These are phyloP conservation scores for Todiramphus saurophagus DNA, from an alignment of 2,113 vertebrate species.

Conservation along the genomic window DNA sequence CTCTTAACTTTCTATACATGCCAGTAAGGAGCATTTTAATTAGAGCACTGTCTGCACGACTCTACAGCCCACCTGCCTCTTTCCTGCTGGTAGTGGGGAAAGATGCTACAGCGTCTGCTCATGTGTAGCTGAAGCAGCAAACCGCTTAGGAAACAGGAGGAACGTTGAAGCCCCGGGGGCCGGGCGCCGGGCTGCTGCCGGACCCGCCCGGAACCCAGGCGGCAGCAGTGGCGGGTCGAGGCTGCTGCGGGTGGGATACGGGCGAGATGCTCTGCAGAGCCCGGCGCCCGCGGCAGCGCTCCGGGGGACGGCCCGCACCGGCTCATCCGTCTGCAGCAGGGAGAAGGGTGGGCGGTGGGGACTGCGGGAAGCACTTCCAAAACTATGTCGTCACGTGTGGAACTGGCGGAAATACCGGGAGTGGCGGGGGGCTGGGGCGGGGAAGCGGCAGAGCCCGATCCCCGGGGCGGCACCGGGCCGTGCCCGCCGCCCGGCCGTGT, in stretches of 20 bases:
- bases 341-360: background rate
- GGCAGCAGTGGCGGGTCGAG: no score
- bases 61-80: background rate
- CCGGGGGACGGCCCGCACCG: no score
- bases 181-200: background rate
- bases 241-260: background rate
- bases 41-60: background rate
- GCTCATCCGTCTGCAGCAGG: background rate
- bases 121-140: background rate
- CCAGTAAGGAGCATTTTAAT: constrained; percentile 19
- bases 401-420: fast-evolving
- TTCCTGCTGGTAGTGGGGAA: background rate
- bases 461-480: no score
- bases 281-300: no score
- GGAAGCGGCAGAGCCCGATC: background rate
- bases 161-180: fast-evolving
- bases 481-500: background rate
- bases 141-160: background rate
- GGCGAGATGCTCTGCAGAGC: background rate
- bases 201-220: background rate
- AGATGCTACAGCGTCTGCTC: background rate
- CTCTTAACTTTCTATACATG: background rate
- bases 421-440: no score
- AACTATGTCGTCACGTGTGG: fast-evolving
- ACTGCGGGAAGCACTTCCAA: fast-evolving